Conservation (phyloP, 2,888 invertebrate genomes). For the Tetropium fuscum region DNA sequence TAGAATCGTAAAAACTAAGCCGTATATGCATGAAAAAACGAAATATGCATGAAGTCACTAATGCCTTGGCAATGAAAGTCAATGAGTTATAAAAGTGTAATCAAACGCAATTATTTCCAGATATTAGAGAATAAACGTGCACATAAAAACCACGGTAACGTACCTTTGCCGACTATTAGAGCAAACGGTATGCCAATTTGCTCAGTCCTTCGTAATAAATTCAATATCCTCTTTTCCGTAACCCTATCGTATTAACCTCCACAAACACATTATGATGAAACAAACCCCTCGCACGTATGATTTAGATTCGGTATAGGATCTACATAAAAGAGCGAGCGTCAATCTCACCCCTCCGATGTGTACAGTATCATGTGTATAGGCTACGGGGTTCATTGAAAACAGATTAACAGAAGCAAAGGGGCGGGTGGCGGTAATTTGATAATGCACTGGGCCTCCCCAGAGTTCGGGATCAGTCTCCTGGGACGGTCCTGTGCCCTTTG, state of each 20-base stretch:
- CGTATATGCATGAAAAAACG: no score
- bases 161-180: no score
- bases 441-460: conserved; percentile 63
- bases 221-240: conserved; percentile 37
- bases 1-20: no score
- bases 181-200: no score
- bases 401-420: conserved; percentile 65
- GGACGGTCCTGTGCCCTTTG: conserved; percentile 64
- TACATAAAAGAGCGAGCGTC: conserved; percentile 29
- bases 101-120: no score
- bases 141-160: no score
- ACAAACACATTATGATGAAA: conserved; percentile 45
- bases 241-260: conserved; percentile 48
- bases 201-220: conserved; percentile 1
- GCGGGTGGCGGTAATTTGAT: conserved; percentile 68
- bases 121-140: no score
- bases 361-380: conserved; percentile 60
- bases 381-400: conserved; percentile 65
- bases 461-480: conserved; percentile 53
- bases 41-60: no score
- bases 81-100: no score
- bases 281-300: conserved; percentile 38
- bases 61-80: no score
- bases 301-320: conserved; percentile 29
- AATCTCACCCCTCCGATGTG: conserved; percentile 43